Evolutionary conservation across 2,113 vertebrate genomes (phyloP).

Genomic region (Phycodurus eques): DNA sequence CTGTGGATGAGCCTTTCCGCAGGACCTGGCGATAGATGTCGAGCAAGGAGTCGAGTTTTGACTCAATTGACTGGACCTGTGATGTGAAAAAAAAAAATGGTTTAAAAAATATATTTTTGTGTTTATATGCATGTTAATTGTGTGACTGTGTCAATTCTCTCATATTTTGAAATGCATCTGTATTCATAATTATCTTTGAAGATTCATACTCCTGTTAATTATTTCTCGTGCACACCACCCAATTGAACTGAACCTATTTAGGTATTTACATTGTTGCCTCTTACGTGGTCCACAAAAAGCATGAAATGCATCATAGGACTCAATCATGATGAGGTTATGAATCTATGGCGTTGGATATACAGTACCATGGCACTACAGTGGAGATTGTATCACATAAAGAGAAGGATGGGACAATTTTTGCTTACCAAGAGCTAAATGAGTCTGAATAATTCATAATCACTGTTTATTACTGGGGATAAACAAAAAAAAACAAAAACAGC

Average conservation of each 20-base stretch:
- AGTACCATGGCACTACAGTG: too few species aligned
- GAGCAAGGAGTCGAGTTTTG: conserved; percentile 91
- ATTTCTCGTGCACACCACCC: neutral
- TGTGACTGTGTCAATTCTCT: neutral
- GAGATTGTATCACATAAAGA: too few species aligned
- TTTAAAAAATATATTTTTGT: neutral
- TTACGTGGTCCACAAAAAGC: neutral
- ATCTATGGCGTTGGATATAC: too few species aligned
- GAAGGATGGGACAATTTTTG: too few species aligned
- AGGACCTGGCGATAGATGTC: conserved; percentile 94
- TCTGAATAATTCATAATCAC: too few species aligned
- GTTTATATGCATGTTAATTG: neutral
- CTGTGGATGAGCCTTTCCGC: conserved; percentile 86
- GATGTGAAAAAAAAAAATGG: neutral
- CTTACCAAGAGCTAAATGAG: too few species aligned
- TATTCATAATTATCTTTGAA: neutral
- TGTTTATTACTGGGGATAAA: too few species aligned
- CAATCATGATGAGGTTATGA: too few species aligned
- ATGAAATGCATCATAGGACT: too few species aligned
- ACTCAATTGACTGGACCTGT: conserved; percentile 95
- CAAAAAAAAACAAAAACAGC: too few species aligned
- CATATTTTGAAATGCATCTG: neutral
- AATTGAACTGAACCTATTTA: too few species aligned
- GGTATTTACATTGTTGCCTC: neutral
- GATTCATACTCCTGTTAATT: neutral